Percentiles rank a stretch among this genome's conserved stretches.
Evolutionary conservation across 2,888 invertebrate genomes (phyloP).

Genomic region (Luperina nickerlii): DNA sequence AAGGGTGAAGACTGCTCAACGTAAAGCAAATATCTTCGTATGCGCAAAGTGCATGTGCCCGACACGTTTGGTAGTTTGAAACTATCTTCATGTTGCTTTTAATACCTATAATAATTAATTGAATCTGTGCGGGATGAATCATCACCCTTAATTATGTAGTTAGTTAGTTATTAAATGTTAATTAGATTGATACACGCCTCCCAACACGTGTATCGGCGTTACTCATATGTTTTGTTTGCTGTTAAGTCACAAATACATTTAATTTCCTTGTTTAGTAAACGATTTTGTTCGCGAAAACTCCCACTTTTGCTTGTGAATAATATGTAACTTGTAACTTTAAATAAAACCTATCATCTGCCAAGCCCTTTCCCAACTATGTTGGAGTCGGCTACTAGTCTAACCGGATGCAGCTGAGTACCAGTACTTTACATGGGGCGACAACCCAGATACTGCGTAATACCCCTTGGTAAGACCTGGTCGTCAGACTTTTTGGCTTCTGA

Average conservation of each 20-base stretch:
- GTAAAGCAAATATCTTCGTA: neutral
- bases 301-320: neutral
- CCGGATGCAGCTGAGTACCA: neutral
- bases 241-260: slow-evolving; percentile 6
- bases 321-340: neutral
- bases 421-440: neutral
- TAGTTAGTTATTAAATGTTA: slow-evolving; percentile 10
- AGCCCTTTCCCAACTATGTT: neutral
- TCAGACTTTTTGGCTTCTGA: neutral
- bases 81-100: slow-evolving; percentile 1
- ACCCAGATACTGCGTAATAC: neutral
- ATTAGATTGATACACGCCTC: slow-evolving; percentile 14
- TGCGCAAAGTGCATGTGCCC: neutral
- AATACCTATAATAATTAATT: slow-evolving; percentile 11
- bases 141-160: slow-evolving; percentile 1
- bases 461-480: neutral
- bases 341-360: neutral
- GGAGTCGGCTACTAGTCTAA: neutral
- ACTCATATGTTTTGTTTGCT: slow-evolving; percentile 42
- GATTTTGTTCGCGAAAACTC: slow-evolving; percentile 2
- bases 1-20: neutral
- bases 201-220: slow-evolving; percentile 45
- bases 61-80: neutral
- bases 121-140: slow-evolving; percentile 20
- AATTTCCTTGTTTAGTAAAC: slow-evolving; percentile 20